Evolutionary conservation across 2,888 invertebrate genomes (phyloP), one percentile per base, ranked within the genome.

Genomic region (Sthenelais limicola): DNA sequence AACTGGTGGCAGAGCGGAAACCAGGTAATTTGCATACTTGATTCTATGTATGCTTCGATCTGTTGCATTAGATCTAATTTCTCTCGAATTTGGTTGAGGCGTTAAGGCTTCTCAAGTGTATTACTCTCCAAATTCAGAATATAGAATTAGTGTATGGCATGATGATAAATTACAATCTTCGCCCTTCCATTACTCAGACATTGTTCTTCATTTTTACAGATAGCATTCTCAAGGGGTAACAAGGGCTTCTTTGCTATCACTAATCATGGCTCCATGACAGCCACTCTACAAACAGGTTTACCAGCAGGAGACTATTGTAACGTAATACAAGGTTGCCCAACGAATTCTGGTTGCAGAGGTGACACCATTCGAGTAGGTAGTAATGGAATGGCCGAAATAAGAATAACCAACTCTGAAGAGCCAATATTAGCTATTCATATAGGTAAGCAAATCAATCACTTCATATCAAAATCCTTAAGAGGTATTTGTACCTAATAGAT

Each of bases 1-100:
- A 78, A 86, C 82, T 96, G 94, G 94, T 95, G 94, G 94, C 92
- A 93, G 81, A 93, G 94, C 78, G 81, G 81, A 0, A 70, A 70
- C 43, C 24, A 56, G 43, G 56, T 70, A 56, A 30, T 26, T 24
- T n/a, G n/a, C n/a, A n/a, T n/a, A n/a, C n/a, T n/a, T n/a, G n/a
- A n/a, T n/a, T n/a, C n/a, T n/a, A n/a, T n/a, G n/a, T n/a, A n/a
- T n/a, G n/a, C n/a, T n/a, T n/a, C n/a, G n/a, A n/a, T n/a, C n/a
- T n/a, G n/a, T n/a, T n/a, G n/a, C n/a, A n/a, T n/a, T n/a, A n/a
- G n/a, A n/a, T n/a, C n/a, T n/a, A n/a, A n/a, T n/a, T n/a, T n/a
- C n/a, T n/a, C n/a, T n/a, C n/a, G n/a, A n/a, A n/a, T n/a, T n/a
- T n/a, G n/a, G n/a, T n/a, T n/a, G n/a, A n/a, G n/a, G n/a, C n/a